phyloP scores from a whole-genome alignment of 2,888 invertebrate genomes.

The Xanthia togata region DNA sequence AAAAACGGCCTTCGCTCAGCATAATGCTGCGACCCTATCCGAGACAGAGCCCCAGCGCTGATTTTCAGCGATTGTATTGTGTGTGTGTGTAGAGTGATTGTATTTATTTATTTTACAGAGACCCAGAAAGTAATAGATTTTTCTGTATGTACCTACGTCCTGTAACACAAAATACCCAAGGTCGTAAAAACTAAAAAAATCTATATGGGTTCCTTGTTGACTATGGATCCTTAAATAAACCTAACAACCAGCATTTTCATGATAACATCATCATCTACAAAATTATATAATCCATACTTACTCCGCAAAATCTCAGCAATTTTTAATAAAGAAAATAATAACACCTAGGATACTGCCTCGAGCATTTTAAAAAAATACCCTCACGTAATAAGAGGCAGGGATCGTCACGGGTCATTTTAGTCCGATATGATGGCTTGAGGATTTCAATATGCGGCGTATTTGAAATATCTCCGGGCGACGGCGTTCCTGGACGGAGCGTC shows the following conservation, averaged over 20 bases:
- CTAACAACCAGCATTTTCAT: background rate
- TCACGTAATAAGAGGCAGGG: conserved; percentile 75
- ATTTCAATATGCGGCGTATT: conserved; percentile 88
- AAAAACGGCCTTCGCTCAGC: too few relatives aligned
- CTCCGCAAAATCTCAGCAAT: conserved; percentile 57
- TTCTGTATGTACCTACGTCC: background rate
- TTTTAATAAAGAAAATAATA: conserved; percentile 67
- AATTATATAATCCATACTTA: conserved; percentile 31
- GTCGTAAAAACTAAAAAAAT: background rate
- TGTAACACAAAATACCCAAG: background rate
- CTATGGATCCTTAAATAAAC: background rate
- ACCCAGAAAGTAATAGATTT: background rate
- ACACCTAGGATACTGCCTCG: conserved; percentile 58
- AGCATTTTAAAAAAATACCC: conserved; percentile 70
- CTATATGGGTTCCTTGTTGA: background rate
- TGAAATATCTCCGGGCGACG: conserved; percentile 83
- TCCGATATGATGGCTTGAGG: conserved; percentile 82
- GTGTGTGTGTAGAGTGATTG: background rate
- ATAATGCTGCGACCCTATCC: too few relatives aligned
- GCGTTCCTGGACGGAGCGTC: conserved; percentile 76
- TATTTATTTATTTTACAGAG: background rate
- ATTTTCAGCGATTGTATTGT: too few relatives aligned
- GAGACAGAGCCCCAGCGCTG: too few relatives aligned
- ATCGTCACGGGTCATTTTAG: conserved; percentile 81
- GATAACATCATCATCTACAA: conserved; percentile 9